Evolutionary conservation across 2,797 vertebrate genomes (phyloP).

Genomic region (Rhadinocentrus ornatus): DNA sequence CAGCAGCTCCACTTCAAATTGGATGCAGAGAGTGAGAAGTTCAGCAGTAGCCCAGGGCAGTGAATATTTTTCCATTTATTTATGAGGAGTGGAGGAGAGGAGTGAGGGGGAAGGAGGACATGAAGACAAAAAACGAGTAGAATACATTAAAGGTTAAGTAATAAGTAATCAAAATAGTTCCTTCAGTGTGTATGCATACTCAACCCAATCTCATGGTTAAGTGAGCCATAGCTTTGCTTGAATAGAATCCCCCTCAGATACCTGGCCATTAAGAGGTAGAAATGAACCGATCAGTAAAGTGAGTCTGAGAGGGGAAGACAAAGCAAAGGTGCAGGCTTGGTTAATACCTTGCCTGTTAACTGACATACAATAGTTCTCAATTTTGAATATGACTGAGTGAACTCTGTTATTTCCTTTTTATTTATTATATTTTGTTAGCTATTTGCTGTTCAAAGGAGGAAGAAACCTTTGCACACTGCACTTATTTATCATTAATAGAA

Average conservation of each 20-base stretch:
- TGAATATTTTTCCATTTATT: slow-evolving; percentile 91
- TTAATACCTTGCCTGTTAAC: not conserved
- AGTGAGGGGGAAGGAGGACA: slow-evolving; percentile 57
- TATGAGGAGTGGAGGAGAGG: slow-evolving; percentile 46
- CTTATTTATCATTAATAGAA: not conserved
- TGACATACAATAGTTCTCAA: not conserved
- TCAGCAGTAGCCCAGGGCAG: slow-evolving; percentile 85
- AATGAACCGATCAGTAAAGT: slow-evolving; percentile 12
- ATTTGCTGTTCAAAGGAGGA: not conserved
- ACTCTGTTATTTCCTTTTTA: not conserved
- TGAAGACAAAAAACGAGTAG: slow-evolving; percentile 73
- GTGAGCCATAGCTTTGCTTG: slow-evolving; percentile 67
- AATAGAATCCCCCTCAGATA: slow-evolving; percentile 57
- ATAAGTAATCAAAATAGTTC: slow-evolving; percentile 85
- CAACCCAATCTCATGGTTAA: slow-evolving; percentile 80
- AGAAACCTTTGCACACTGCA: not conserved
- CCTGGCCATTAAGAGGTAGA: slow-evolving; percentile 52
- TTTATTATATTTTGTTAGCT: not conserved
- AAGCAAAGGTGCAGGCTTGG: slow-evolving; percentile 14
- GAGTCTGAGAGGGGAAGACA: slow-evolving; percentile 1
- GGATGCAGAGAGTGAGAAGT: slow-evolving; percentile 89
- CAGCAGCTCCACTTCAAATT: slow-evolving; percentile 82
- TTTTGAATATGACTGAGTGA: not conserved
- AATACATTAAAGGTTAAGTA: slow-evolving; percentile 86
- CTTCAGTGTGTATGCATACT: slow-evolving; percentile 72